Evolutionary conservation across 2,113 vertebrate genomes (phyloP).

Genomic region (Cynocephalus volans): DNA sequence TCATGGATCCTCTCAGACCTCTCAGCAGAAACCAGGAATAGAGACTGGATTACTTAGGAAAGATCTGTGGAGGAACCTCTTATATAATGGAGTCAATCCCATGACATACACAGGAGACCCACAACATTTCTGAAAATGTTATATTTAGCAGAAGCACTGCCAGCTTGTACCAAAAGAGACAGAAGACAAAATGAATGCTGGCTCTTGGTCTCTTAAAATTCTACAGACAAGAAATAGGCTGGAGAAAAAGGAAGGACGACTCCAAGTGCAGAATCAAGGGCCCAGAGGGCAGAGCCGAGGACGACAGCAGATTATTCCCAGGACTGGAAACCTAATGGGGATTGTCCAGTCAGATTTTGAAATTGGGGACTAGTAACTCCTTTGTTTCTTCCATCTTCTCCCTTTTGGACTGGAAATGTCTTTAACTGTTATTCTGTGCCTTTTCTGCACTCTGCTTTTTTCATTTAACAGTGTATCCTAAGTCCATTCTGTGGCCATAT

Average conservation of each 20-base stretch:
- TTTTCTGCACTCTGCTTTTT: neutral
- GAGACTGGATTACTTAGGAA: neutral
- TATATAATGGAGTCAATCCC: neutral
- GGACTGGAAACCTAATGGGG: neutral
- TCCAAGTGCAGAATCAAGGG: neutral
- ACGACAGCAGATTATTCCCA: neutral
- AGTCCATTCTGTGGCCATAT: neutral
- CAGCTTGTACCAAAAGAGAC: neutral
- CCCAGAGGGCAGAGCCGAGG: neutral
- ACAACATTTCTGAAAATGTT: neutral
- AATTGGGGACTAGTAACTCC: neutral
- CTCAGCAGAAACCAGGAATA: neutral
- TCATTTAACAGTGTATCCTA: neutral
- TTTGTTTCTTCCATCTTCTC: neutral
- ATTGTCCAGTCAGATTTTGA: neutral
- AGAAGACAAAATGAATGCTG: neutral
- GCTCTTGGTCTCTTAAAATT: neutral
- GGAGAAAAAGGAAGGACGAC: neutral
- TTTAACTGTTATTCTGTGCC: neutral
- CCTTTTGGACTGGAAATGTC: neutral
- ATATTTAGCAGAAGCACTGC: slow-evolving; percentile 16
- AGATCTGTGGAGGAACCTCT: neutral
- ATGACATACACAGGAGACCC: neutral
- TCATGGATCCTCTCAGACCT: neutral
- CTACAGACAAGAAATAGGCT: neutral